phyloP scores from a whole-genome alignment of 1,140 invertebrate genomes.

The Nasonia vitripennis region DNA sequence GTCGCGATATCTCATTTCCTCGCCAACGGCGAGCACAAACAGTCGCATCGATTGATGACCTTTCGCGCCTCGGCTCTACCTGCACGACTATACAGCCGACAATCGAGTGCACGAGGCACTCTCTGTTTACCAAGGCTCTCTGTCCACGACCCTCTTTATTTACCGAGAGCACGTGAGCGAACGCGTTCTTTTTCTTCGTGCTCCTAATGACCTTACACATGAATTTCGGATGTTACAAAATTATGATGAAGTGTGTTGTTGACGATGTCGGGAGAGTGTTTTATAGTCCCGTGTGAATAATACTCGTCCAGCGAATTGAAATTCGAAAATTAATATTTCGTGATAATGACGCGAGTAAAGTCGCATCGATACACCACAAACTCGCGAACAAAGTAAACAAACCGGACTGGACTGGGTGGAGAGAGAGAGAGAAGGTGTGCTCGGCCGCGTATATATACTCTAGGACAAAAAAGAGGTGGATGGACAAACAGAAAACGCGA shows the following conservation, averaged over 20 bases:
- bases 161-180: too few relatives aligned
- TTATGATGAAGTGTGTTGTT: background rate
- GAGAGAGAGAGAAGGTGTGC: conserved; percentile 1
- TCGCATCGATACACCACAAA: too few relatives aligned
- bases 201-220: too few relatives aligned
- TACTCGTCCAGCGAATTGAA: too few relatives aligned
- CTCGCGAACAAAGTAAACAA: background rate
- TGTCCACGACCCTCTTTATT: too few relatives aligned
- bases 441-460: background rate
- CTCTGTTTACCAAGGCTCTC: too few relatives aligned
- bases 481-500: background rate
- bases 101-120: background rate
- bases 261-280: background rate
- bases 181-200: too few relatives aligned
- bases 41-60: background rate
- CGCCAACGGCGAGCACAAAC: background rate
- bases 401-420: background rate
- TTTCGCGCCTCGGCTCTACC: background rate
- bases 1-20: background rate
- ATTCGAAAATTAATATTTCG: too few relatives aligned
- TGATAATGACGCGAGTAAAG: too few relatives aligned
- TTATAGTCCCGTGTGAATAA: too few relatives aligned
- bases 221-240: too few relatives aligned
- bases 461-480: background rate
- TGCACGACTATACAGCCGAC: background rate